phyloP scores from a whole-genome alignment of 2,797 vertebrate genomes.

The Loriculus beryllinus region DNA sequence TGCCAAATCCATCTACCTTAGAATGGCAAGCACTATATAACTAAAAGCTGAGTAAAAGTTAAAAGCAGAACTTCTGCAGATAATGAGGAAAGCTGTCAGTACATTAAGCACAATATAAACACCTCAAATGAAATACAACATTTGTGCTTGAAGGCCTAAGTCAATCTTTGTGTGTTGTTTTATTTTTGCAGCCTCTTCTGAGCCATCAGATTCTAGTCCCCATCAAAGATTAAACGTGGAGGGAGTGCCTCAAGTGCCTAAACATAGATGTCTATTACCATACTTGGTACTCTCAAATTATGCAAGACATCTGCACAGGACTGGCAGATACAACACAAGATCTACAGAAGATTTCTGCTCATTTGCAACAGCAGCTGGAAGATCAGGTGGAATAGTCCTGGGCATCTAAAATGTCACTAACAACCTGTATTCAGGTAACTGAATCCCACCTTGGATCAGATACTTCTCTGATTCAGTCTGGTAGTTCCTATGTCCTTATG shows the following conservation, averaged over 20 bases:
- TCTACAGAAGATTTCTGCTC: neutral
- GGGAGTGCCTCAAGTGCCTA: neutral
- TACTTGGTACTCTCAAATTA: neutral
- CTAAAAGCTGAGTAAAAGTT: neutral
- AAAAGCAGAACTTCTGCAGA: neutral
- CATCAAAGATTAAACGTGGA: neutral
- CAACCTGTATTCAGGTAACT: neutral
- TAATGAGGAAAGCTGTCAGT: neutral
- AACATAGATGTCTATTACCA: neutral
- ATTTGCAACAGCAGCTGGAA: neutral
- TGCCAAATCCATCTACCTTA: neutral
- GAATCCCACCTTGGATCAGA: neutral
- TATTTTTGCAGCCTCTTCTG: neutral
- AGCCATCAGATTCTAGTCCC: neutral
- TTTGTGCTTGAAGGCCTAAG: neutral
- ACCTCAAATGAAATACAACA: conserved; percentile 10
- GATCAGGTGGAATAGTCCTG: neutral
- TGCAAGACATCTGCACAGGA: neutral
- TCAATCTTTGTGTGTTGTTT: neutral
- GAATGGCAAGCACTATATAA: neutral
- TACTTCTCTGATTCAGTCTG: neutral
- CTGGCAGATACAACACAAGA: neutral
- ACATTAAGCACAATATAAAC: neutral
- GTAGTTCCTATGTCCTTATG: neutral
- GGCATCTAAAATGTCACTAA: neutral